Evolutionary conservation across 2,888 invertebrate genomes (phyloP).

Genomic region (Rhodophaea formosa): DNA sequence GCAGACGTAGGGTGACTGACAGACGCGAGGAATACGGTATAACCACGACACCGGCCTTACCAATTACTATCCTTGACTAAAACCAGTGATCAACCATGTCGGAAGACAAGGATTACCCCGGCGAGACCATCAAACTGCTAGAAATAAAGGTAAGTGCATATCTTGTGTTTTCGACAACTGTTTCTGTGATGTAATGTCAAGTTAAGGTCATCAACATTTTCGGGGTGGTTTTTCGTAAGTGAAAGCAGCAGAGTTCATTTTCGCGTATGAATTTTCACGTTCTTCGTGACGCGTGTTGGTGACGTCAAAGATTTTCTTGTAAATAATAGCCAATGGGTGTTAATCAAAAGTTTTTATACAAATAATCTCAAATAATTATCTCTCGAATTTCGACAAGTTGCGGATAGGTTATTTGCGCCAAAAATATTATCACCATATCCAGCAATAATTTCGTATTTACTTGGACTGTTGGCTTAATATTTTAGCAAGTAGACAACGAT

Average conservation of each 20-base stretch:
- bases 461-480: neutral
- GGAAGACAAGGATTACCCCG: slow-evolving; percentile 48
- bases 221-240: slow-evolving; percentile 33
- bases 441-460: neutral
- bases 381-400: neutral
- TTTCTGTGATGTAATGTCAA: slow-evolving; percentile 53
- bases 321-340: neutral
- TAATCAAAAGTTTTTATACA: neutral
- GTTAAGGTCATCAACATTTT: slow-evolving; percentile 52
- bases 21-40: slow-evolving; percentile 28
- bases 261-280: slow-evolving; percentile 27
- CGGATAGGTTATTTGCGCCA: neutral
- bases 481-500: slow-evolving; percentile 3
- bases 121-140: slow-evolving; percentile 63
- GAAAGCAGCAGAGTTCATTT: slow-evolving; percentile 31
- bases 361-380: too few species aligned
- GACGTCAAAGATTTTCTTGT: neutral
- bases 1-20: slow-evolving; percentile 45
- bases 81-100: slow-evolving; percentile 41
- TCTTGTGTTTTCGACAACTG: slow-evolving; percentile 28
- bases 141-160: slow-evolving; percentile 64
- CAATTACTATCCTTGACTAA: slow-evolving; percentile 10
- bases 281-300: slow-evolving; percentile 5
- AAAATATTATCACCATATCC: neutral
- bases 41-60: slow-evolving; percentile 33